Evolutionary conservation across 1,140 invertebrate species (phyloP).

Genomic region (Polypedilum vanderplanki): DNA sequence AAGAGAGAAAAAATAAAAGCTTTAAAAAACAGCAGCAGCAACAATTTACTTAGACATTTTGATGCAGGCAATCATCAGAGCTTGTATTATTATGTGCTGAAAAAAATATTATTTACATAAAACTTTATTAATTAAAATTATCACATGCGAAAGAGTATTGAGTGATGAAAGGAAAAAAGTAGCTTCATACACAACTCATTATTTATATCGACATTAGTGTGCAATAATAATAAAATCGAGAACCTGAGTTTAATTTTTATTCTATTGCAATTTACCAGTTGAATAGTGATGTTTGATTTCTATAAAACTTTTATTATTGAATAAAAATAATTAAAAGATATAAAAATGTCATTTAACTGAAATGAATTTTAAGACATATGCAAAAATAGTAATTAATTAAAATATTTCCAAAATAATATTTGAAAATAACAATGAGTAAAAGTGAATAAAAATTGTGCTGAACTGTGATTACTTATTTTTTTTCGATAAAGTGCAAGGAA

Average conservation of each 20-base stretch:
- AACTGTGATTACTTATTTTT: no score
- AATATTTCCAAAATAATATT: background rate
- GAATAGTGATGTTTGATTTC: background rate
- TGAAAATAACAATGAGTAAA: background rate
- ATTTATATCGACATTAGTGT: conserved; percentile 11
- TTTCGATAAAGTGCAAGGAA: background rate
- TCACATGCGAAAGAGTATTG: no score
- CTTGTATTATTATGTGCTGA: no score
- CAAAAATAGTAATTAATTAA: background rate
- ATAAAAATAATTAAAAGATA: no score
- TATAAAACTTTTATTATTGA: no score
- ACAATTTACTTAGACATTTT: no score
- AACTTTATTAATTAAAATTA: no score
- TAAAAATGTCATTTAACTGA: background rate
- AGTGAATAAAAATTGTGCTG: background rate
- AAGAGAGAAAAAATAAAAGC: background rate
- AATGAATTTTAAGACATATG: background rate
- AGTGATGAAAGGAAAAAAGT: background rate
- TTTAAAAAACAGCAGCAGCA: background rate
- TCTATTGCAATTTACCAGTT: background rate
- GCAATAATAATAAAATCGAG: background rate
- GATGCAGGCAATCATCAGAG: no score
- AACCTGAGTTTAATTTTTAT: background rate
- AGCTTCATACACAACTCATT: background rate
- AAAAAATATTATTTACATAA: no score